phyloP scores from a whole-genome alignment of 2,797 vertebrate species.

The Mionectes olivaceus region DNA sequence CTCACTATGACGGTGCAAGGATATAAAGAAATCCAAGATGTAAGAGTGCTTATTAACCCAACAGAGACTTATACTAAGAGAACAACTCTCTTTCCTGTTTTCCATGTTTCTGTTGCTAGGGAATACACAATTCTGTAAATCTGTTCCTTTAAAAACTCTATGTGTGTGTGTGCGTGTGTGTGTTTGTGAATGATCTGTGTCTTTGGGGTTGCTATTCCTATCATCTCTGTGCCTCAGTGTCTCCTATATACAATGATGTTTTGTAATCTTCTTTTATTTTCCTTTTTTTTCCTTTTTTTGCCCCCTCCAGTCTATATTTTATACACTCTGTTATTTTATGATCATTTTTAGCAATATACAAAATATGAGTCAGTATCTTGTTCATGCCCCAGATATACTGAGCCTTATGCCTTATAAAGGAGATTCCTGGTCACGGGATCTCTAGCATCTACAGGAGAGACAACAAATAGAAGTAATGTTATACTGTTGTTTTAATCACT shows the following conservation, averaged over 20 bases:
- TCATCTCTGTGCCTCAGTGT: background rate
- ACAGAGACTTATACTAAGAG: background rate
- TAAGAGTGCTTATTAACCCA: background rate
- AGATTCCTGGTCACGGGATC: background rate
- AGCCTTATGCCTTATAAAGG: background rate
- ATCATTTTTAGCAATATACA: background rate
- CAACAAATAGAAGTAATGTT: background rate
- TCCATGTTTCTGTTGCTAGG: background rate
- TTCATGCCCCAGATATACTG: no score
- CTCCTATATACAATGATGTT: background rate
- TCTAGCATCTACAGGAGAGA: background rate
- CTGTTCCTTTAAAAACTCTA: background rate
- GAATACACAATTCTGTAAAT: background rate
- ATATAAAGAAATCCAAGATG: background rate
- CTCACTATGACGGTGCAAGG: background rate
- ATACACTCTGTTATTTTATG: background rate
- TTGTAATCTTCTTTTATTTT: background rate
- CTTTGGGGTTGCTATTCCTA: background rate
- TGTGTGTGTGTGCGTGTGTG: fast-evolving
- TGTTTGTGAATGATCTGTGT: background rate
- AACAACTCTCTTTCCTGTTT: background rate
- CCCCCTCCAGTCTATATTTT: background rate
- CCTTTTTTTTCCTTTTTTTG: background rate
- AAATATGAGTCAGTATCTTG: background rate
- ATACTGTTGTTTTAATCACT: background rate